Evolutionary conservation across 2,888 invertebrate genomes (phyloP), one percentile per base, ranked within the genome.

Genomic region (Allygus modestus): DNA sequence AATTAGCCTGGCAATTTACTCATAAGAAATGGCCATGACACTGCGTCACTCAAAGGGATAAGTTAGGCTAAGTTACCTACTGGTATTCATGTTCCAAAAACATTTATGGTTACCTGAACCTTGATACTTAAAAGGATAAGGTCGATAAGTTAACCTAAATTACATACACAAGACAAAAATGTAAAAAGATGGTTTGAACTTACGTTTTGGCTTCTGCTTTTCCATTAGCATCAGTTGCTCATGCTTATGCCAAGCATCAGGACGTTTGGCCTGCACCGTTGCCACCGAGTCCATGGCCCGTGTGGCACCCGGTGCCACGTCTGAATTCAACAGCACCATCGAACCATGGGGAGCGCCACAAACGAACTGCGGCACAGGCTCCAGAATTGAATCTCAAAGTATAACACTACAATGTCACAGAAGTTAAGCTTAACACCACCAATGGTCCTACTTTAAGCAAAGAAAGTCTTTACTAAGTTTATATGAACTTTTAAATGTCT

Each of bases 161-260:
- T n/a, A n/a, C n/a, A n/a, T n/a, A n/a, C n/a, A n/a, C n/a, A n/a
- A n/a, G n/a, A n/a, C n/a, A n/a, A n/a, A n/a, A n/a, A n/a, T n/a
- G n/a, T n/a, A n/a, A n/a, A n/a, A n/a, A n/a, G n/a, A n/a, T n/a
- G 37, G 37, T 9, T 37, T 15, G 9, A 46, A 86, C 87, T 88
- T 83, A 87, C 87, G 84, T 87, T 87, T 87, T 28, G 86, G 87
- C 85, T 88, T 87, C 81, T 86, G 86, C 92, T 94, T 94, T 91
- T 94, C 94, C 93, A 94, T 93, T 90, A 94, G 93, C 93, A 94
- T 93, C 91, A 94, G 93, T 91, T 94, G 94, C 91, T 94, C 94
- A 92, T 94, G 94, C 91, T 94, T 94, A 91, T 94, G 94, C 94
- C 94, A 94, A 92, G 94, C 94, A 87, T 90, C 89, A 85, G 89